Conservation (phyloP, 2,797 vertebrate species). For the Sarcophilus harrisii region DNA sequence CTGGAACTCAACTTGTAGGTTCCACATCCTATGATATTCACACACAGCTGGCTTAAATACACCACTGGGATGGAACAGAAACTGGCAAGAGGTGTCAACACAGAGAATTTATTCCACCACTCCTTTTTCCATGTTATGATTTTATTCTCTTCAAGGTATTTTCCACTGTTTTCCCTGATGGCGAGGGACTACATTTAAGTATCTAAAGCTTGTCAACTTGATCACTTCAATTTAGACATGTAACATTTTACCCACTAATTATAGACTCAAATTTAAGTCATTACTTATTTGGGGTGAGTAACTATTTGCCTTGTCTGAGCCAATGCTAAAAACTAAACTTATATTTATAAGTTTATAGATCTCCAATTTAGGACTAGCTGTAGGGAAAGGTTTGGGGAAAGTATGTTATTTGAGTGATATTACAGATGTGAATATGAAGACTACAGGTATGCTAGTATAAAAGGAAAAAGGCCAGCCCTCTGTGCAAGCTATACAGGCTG, state of each 20-base stretch:
- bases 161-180: constrained; percentile 44
- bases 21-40: constrained; percentile 42
- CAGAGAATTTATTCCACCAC: background rate
- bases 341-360: background rate
- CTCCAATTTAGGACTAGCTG: background rate
- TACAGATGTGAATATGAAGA: background rate
- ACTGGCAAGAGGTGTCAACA: constrained; percentile 6
- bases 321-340: background rate
- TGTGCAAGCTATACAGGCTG: background rate
- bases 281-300: background rate
- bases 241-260: background rate
- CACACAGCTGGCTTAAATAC: background rate
- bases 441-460: background rate
- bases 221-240: background rate
- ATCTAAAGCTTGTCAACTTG: background rate
- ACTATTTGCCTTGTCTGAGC: background rate
- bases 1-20: constrained; percentile 12
- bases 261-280: background rate
- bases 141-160: constrained; percentile 61
- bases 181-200: background rate
- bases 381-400: background rate
- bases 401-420: background rate
- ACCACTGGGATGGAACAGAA: background rate
- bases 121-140: constrained; percentile 52
- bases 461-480: background rate